These are phyloP conservation scores for Aurelia sp. DNA, from an alignment of 30 jellyfish, hydroid and myxozoan species.

Conservation along the genomic window DNA sequence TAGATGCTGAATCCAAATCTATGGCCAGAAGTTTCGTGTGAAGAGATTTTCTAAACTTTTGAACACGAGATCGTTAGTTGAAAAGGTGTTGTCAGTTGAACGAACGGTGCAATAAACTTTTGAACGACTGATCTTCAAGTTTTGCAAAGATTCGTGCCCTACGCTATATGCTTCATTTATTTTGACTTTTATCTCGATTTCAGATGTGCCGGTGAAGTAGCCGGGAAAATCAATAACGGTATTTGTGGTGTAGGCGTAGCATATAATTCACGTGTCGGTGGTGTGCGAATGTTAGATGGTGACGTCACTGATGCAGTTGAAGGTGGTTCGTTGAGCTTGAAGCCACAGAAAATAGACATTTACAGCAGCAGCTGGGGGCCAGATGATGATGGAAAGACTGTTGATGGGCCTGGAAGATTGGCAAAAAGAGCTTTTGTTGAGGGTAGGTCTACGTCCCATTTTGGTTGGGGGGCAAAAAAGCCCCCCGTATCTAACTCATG, in stretches of 20 bases:
- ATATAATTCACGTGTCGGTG: conserved; percentile 86
- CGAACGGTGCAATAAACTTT: no score
- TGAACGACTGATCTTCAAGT: no score
- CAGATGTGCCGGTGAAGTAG: conserved; percentile 99
- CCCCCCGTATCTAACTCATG: no score
- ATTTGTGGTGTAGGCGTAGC: conserved; percentile 96
- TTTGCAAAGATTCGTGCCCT: no score
- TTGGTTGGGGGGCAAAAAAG: no score
- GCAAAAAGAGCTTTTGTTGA: conserved; percentile 76
- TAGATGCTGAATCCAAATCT: no score
- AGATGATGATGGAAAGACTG: conserved; percentile 97
- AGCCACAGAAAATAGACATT: conserved; percentile 84
- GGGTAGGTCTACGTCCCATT: conserved; percentile 79
- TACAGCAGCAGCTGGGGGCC: conserved; percentile 99
- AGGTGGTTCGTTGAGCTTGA: conserved; percentile 87
- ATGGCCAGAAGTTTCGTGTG: no score
- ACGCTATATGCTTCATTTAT: no score
- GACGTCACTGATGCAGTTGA: conserved; percentile 99
- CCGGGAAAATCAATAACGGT: conserved; percentile 82
- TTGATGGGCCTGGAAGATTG: conserved; percentile 93
- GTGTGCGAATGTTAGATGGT: conserved; percentile 97
- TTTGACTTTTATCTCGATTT: background rate
- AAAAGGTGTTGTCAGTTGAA: no score
- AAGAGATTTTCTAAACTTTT: no score
- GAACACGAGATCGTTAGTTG: no score